These are phyloP conservation scores for Cuniculus paca DNA, from an alignment of 2,797 vertebrate genomes.

Conservation along the genomic window DNA sequence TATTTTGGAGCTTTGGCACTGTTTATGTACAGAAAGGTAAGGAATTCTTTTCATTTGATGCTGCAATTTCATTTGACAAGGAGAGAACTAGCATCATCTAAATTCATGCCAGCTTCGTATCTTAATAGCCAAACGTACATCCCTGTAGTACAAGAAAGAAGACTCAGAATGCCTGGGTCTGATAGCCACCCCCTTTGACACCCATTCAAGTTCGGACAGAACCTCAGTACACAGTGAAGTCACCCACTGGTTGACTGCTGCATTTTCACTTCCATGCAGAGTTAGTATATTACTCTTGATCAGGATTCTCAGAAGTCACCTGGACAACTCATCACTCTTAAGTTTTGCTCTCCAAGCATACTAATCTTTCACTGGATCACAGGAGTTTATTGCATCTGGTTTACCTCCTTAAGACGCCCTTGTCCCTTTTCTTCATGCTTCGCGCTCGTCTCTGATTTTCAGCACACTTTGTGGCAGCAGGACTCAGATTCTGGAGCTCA, in stretches of 20 bases:
- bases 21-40: neutral
- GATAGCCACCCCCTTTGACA: rapidly evolving
- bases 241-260: neutral
- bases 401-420: neutral
- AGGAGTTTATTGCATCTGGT: neutral
- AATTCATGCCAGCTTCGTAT: neutral
- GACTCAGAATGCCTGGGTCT: neutral
- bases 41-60: neutral
- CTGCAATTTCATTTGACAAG: neutral
- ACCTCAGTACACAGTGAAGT: too few species aligned
- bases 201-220: rapidly evolving
- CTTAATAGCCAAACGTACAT: neutral
- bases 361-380: neutral
- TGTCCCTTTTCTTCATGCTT: neutral
- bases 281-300: neutral
- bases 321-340: neutral
- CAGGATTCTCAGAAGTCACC: neutral
- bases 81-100: neutral
- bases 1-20: neutral
- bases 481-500: neutral
- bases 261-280: too few species aligned
- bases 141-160: neutral
- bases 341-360: neutral
- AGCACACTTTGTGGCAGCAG: rapidly evolving
- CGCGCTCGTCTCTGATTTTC: neutral